Conservation (phyloP, 2,113 vertebrate species). For the Myotis davidii region DNA sequence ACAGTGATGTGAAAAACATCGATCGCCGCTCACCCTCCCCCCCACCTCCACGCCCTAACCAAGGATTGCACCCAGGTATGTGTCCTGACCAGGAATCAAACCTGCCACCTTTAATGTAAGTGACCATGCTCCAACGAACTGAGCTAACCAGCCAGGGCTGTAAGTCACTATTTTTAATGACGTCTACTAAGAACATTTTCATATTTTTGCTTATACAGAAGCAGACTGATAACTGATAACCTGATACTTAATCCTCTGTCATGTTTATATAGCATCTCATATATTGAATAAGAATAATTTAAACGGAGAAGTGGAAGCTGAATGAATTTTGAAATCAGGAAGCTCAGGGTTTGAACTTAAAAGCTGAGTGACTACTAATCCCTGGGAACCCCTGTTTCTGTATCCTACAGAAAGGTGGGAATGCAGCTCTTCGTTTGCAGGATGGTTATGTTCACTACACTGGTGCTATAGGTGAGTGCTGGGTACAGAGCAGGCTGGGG, state of each 20-base stretch:
- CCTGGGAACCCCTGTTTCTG: neutral
- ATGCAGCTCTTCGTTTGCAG: neutral
- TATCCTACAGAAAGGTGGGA: neutral
- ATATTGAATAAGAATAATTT: neutral
- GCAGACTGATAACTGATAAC: neutral
- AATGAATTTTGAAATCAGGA: neutral
- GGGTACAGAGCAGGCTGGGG: rapidly evolving
- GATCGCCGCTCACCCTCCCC: too few species aligned
- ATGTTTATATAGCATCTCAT: neutral
- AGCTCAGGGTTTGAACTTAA: neutral
- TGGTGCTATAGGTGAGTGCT: neutral
- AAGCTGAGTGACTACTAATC: neutral
- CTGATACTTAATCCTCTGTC: neutral
- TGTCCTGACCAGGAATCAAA: neutral
- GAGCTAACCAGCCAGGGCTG: neutral
- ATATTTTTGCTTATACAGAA: neutral
- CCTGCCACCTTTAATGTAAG: neutral
- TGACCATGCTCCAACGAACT: neutral
- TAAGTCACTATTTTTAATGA: slow-evolving; percentile 14
- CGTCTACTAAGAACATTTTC: neutral
- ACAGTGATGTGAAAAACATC: neutral
- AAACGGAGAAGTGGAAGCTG: neutral
- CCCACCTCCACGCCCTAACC: neutral
- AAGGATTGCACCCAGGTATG: neutral
- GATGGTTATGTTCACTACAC: neutral